Evolutionary conservation across 37 sponge, comb jelly and placozoan species (phyloP), one percentile per base, ranked within the genome.

Genomic region (Cladorhizidae sp.): DNA sequence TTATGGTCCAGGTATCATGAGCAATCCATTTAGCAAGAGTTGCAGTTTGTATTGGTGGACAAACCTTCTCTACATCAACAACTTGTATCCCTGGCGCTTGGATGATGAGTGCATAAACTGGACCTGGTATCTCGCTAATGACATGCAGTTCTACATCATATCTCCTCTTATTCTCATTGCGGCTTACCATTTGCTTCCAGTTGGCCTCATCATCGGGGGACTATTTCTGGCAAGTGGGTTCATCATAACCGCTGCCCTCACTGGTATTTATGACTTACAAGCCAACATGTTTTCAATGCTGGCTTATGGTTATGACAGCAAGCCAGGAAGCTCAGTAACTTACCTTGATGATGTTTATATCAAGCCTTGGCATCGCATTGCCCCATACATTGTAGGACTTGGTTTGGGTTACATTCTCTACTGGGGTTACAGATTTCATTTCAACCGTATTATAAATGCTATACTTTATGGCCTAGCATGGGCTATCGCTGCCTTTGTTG

Each of bases 11-110:
- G 32, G 50, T 67, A 0, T 37, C 2, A 7, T 65, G 33, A 31
- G 5, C 3, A 65, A 65, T 32, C 32, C 72, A 67, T 55, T 14
- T 55, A 31, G 72, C 57, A 21, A 68, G 77, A 41, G 5, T 28
- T 96, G 97, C 72, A 57, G 82, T 1, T 64, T 81, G 42, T 93
- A 94, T 64, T 97, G 97, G 97, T 94, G 95, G 90, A 86, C 95
- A 9, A 94, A 94, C 59, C 29, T 92, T 6, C 80, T 97, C 40
- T 97, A 92, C 85, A 91, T 97, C 23, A 94, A 97, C 75, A 97
- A 94, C 70, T 84, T 97, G 32, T 94, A 87, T 70, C 97, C 97
- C 14, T 56, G 41, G 38, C 54, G 69, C 15, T 49, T 90, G 8
- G 50, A 1, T 17, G 85, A 85, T 11, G 45, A 89, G 36, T 97